These are phyloP conservation scores for Ochlodes sylvanus DNA, from an alignment of 2,888 invertebrate species.

Conservation along the genomic window DNA sequence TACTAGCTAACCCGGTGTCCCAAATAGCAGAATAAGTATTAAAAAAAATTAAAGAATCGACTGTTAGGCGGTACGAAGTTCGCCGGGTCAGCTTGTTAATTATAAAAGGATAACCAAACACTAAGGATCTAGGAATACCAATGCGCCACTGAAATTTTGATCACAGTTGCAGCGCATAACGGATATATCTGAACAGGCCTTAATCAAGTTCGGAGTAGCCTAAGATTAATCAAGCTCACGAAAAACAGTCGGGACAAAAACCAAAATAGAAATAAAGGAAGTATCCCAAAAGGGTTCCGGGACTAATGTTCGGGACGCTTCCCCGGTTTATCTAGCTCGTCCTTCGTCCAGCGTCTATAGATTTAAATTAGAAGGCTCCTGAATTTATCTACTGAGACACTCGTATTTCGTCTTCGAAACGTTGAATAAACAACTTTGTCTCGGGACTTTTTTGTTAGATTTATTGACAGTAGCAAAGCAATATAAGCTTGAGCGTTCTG, in stretches of 20 bases:
- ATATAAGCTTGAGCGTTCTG: background rate
- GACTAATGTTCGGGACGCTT: constrained; percentile 15
- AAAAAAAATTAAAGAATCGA: too few species aligned
- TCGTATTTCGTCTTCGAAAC: constrained; percentile 1
- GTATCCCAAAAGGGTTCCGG: constrained; percentile 24
- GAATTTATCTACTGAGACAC: constrained; percentile 12
- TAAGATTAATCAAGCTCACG: constrained; percentile 16
- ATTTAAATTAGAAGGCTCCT: constrained; percentile 7
- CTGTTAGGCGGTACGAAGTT: too few species aligned
- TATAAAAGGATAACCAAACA: too few species aligned
- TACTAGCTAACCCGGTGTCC: too few species aligned
- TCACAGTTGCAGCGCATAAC: too few species aligned
- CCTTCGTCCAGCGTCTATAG: constrained; percentile 1
- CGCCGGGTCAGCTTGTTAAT: too few species aligned
- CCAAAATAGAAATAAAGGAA: constrained; percentile 25
- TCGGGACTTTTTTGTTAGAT: background rate
- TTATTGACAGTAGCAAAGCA: background rate
- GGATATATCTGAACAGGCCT: too few species aligned
- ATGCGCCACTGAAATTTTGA: too few species aligned
- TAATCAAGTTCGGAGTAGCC: background rate
- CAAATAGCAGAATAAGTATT: too few species aligned
- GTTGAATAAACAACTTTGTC: background rate
- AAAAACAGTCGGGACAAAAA: constrained; percentile 24
- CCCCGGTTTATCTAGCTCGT: constrained; percentile 8
- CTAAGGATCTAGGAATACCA: too few species aligned